Evolutionary conservation across 2,797 vertebrate genomes (phyloP), one percentile per base, ranked within the genome.

Genomic region (Dallia pectoralis): DNA sequence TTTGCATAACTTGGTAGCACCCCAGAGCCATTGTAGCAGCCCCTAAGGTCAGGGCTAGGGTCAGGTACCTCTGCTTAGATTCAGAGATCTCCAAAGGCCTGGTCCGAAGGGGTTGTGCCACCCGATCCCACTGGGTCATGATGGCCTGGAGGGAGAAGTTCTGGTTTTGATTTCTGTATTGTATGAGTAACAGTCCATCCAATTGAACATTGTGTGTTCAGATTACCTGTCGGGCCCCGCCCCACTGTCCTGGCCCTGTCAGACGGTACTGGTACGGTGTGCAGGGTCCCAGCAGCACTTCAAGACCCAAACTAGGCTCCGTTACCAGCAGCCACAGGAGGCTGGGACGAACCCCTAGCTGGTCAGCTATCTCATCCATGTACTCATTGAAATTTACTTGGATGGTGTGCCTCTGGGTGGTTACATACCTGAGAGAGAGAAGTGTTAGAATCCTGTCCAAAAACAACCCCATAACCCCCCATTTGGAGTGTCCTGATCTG

Each of bases 231-330:
- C 91, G 89, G 63, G 95, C 95, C 69, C 94, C 95, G 0, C 86
- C 72, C 95, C 96, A 97, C 71, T 51, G 66, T 30, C 95, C 92
- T 0, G 94, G 93, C 2, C 95, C 95, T 0, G 12, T 80, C 73
- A 97, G 82, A 2, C 89, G 88, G 82, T 92, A 97, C 82, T 97
- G 95, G 84, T 95, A 97, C 0, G 95, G 70, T 0, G 94, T 91
- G 56, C 82, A 94, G 1, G 96, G 95, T 2, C 95, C 94, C 0
- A 95, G 87, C 67, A 94, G 87, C 56, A 95, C 15, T 7, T 90
- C 76, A 73, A 92, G 69, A 0, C 92, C 95, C 81, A 96, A 83
- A 12, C 0, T n/a, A 15, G 95, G 93, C 51, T 96, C 95, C 1
- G 11, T 93, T 61, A 92, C 82, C 47, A 97, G 73, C 73, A 97